Conservation (phyloP, 2,797 vertebrate genomes). For the Pempheris klunzingeri region DNA sequence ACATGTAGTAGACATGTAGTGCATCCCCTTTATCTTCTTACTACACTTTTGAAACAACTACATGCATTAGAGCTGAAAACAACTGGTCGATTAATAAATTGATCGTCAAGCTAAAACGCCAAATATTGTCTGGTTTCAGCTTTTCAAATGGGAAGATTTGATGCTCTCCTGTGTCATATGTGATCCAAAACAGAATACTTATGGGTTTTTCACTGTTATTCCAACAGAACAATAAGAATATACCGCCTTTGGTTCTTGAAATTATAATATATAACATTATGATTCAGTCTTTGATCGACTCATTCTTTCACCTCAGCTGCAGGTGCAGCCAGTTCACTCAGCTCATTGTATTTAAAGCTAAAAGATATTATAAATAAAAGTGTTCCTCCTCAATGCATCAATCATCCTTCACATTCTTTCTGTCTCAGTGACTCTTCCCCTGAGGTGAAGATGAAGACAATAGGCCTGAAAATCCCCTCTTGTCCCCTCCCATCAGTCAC, state of each 20-base stretch:
- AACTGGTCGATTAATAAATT: too few species aligned
- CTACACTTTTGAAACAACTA: too few species aligned
- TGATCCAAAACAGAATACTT: neutral
- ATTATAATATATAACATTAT: too few species aligned
- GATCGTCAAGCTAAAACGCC: neutral
- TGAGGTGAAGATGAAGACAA: neutral
- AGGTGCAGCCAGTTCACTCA: neutral
- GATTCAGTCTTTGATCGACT: too few species aligned
- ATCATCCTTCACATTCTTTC: constrained; percentile 13
- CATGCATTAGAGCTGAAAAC: neutral
- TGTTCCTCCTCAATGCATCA: neutral
- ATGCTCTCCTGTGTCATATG: neutral
- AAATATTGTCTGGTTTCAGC: neutral
- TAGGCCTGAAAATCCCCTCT: neutral
- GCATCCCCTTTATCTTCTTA: too few species aligned
- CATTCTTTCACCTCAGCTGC: too few species aligned
- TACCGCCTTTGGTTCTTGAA: too few species aligned
- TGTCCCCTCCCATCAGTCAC: constrained; percentile 31
- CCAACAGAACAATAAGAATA: neutral
- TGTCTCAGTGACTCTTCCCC: neutral
- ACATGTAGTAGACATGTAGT: too few species aligned
- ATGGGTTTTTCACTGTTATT: neutral
- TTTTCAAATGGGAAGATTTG: neutral
- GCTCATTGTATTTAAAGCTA: accelerated
- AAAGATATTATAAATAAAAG: too few species aligned